A percentile compares a stretch with the other conserved stretches of the same genome.
These are phyloP conservation scores for Parazoanthus darwini DNA, from an alignment of 92 coral and sea anemone genomes.

Conservation along the genomic window DNA sequence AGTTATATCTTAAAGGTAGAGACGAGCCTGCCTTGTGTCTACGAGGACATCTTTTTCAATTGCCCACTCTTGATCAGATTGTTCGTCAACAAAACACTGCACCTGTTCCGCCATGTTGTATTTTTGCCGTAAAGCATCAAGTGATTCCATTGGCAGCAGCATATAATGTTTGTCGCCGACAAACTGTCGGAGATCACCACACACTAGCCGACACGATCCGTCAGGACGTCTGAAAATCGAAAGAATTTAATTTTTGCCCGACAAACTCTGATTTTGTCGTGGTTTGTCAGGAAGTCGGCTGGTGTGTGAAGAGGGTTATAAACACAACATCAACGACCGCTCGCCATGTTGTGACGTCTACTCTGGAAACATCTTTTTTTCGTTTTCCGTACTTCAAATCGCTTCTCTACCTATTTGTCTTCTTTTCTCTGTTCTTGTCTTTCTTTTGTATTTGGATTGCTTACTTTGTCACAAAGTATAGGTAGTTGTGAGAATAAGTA, in stretches of 20 bases:
- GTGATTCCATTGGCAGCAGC: conserved; percentile 6
- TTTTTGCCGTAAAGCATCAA: background rate
- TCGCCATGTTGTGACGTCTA: too few relatives aligned
- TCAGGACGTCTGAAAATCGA: conserved; percentile 39
- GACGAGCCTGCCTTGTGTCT: background rate
- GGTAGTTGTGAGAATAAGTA: too few relatives aligned
- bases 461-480: too few relatives aligned
- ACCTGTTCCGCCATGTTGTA: background rate
- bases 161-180: conserved; percentile 27
- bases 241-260: background rate
- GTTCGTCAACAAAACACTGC: too few relatives aligned
- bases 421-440: too few relatives aligned
- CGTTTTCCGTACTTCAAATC: too few relatives aligned
- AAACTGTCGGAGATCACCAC: conserved; percentile 37
- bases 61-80: background rate
- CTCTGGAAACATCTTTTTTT: too few relatives aligned
- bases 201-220: conserved; percentile 28
- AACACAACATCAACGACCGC: too few relatives aligned
- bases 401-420: too few relatives aligned
- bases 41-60: conserved; percentile 13
- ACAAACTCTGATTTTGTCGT: background rate
- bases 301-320: too few relatives aligned
- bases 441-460: too few relatives aligned
- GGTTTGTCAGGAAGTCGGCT: background rate
- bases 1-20: conserved; percentile 1